A percentile compares a stretch with the other conserved stretches of the same genome.
These are phyloP conservation scores for Polyommatus iphigenia DNA, from an alignment of 2,888 invertebrate genomes.

Conservation along the genomic window DNA sequence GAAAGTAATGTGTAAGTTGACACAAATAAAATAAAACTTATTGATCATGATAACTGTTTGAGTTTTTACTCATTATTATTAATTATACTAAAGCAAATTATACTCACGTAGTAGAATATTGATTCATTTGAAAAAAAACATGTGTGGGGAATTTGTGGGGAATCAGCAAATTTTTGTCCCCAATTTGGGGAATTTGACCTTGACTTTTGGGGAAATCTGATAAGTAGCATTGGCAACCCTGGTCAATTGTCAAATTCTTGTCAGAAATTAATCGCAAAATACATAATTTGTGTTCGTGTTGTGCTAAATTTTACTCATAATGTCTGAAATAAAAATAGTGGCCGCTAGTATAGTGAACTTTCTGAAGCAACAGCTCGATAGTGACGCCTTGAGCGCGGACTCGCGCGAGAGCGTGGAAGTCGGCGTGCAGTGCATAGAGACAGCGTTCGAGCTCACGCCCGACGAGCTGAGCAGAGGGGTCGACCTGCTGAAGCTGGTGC, in stretches of 20 bases:
- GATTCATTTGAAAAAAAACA: too few relatives aligned
- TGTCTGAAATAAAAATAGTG: constrained; percentile 70
- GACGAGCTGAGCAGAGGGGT: constrained; percentile 63
- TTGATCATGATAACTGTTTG: too few relatives aligned
- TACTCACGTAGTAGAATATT: too few relatives aligned
- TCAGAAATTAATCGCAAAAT: background rate
- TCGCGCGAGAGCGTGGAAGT: constrained; percentile 92
- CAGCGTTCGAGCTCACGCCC: constrained; percentile 87
- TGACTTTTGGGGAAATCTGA: too few relatives aligned
- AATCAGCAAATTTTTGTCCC: too few relatives aligned
- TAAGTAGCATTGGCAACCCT: too few relatives aligned
- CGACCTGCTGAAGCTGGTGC: constrained; percentile 61
- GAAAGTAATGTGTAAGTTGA: too few relatives aligned
- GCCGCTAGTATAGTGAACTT: constrained; percentile 81
- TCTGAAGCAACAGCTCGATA: constrained; percentile 77
- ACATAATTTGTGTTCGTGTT: constrained; percentile 16
- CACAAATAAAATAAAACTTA: too few relatives aligned
- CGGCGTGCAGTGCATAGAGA: constrained; percentile 95
- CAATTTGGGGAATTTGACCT: too few relatives aligned
- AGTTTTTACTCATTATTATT: too few relatives aligned
- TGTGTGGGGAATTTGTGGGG: too few relatives aligned
- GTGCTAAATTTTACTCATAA: constrained; percentile 42
- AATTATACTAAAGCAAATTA: too few relatives aligned
- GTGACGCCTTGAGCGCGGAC: constrained; percentile 65
- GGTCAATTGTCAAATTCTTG: constrained; percentile 9